Evolutionary conservation across 2,888 invertebrate species (phyloP).

Genomic region (Euclidia mi): DNA sequence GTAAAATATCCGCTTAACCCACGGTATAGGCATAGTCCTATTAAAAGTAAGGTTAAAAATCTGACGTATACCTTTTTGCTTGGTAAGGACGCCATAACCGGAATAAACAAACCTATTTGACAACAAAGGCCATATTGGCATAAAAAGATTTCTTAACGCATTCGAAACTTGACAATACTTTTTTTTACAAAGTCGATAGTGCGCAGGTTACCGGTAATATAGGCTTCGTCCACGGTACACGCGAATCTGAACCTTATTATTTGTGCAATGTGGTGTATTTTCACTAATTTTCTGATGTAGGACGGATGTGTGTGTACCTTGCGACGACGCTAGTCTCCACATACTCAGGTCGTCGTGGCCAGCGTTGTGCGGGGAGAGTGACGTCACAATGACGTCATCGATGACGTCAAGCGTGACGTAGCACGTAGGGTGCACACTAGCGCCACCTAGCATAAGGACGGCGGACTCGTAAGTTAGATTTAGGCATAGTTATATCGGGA

Average conservation of each 20-base stretch:
- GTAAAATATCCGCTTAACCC: no score
- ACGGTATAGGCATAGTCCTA: no score
- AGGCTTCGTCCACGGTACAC: conserved; percentile 19
- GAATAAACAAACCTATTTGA: no score
- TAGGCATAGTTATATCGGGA: conserved; percentile 13
- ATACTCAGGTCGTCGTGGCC: conserved; percentile 21
- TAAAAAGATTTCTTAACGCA: no score
- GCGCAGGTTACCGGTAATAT: conserved; percentile 16
- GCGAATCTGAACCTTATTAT: not conserved
- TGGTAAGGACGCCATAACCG: no score
- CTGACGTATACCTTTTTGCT: no score
- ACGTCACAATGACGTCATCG: conserved; percentile 15
- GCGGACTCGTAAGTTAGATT: conserved; percentile 19
- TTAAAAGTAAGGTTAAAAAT: no score
- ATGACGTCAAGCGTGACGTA: no score
- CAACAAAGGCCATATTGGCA: no score
- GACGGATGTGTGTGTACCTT: conserved; percentile 15
- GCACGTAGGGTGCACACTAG: not conserved
- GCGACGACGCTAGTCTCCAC: conserved; percentile 6
- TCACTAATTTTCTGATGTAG: not conserved
- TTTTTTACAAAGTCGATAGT: conserved; percentile 21
- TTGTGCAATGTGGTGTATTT: conserved; percentile 8
- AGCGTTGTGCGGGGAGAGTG: conserved; percentile 25
- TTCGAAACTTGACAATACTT: not conserved
- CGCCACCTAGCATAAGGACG: conserved; percentile 15